A percentile compares a stretch with the other conserved stretches of the same genome.
phyloP scores from a whole-genome alignment of 1,140 invertebrate genomes.

The Agrilus planipennis region DNA sequence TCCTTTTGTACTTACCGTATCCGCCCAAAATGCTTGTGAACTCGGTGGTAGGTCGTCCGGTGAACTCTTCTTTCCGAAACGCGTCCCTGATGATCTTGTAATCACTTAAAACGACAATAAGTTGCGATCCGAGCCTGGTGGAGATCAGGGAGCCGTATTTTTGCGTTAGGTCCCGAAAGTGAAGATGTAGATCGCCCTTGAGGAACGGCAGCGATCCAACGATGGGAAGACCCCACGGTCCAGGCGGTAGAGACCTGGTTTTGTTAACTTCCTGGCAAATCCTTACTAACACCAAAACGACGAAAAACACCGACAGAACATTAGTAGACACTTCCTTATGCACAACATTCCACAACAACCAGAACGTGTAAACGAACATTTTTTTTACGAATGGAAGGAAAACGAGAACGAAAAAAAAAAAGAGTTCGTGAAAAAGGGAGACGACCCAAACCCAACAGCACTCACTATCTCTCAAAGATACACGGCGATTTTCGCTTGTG shows the following conservation, averaged over 20 bases:
- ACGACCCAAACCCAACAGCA: too few relatives aligned
- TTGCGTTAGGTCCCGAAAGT: conserved; percentile 58
- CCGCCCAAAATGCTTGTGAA: conserved; percentile 78
- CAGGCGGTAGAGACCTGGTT: conserved; percentile 56
- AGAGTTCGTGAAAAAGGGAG: too few relatives aligned
- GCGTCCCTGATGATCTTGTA: conserved; percentile 71
- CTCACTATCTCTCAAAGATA: too few relatives aligned
- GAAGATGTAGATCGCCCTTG: conserved; percentile 62
- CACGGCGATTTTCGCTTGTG: too few relatives aligned
- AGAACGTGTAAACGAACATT: conserved; percentile 29
- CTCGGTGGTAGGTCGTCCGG: conserved; percentile 69
- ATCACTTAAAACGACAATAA: conserved; percentile 76
- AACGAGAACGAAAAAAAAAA: too few relatives aligned
- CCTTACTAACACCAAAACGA: conserved; percentile 37
- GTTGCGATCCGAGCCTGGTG: conserved; percentile 63
- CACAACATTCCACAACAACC: conserved; percentile 24
- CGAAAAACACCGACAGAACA: conserved; percentile 41
- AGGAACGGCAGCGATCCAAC: conserved; percentile 73
- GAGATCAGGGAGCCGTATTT: conserved; percentile 74
- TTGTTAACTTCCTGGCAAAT: conserved; percentile 42
- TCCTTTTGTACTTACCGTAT: conserved; percentile 58
- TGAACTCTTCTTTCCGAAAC: conserved; percentile 74
- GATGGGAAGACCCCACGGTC: conserved; percentile 72
- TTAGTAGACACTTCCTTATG: conserved; percentile 19
- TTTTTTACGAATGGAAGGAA: too few relatives aligned